phyloP scores from a whole-genome alignment of 2,113 vertebrate genomes.

The Hystrix cristata region DNA sequence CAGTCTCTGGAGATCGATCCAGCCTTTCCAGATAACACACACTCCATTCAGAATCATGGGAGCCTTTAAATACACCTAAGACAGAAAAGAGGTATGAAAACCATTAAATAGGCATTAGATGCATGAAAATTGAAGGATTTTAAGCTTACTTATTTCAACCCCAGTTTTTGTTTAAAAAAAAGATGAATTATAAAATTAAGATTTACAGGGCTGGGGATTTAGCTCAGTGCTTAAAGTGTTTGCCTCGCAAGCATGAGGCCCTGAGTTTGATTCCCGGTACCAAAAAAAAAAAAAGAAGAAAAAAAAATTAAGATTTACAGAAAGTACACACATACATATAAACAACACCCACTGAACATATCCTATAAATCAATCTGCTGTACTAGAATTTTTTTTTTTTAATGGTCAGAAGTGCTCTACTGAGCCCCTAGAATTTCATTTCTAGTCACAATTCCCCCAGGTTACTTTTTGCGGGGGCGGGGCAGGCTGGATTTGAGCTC shows the following conservation, averaged over 20 bases:
- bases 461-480: too few species aligned
- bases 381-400: slow-evolving; percentile 1
- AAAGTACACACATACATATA: neutral
- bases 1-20: slow-evolving; percentile 98
- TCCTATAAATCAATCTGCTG: slow-evolving; percentile 1
- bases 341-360: neutral
- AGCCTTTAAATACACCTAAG: slow-evolving; percentile 97
- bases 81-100: slow-evolving; percentile 69
- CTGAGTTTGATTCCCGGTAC: too few species aligned
- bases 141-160: slow-evolving; percentile 56
- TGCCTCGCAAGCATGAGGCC: too few species aligned
- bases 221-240: neutral
- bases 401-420: neutral
- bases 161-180: neutral
- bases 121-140: slow-evolving; percentile 41
- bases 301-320: slow-evolving; percentile 50
- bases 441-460: slow-evolving; percentile 16
- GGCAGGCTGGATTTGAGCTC: neutral
- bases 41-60: slow-evolving; percentile 99
- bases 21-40: slow-evolving; percentile 99
- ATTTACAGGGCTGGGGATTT: neutral
- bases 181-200: slow-evolving; percentile 43
- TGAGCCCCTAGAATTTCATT: neutral
- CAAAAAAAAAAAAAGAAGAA: neutral
- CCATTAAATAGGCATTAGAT: neutral